phyloP scores from a whole-genome alignment of 2,113 vertebrate genomes.

The Syngnathus floridae region DNA sequence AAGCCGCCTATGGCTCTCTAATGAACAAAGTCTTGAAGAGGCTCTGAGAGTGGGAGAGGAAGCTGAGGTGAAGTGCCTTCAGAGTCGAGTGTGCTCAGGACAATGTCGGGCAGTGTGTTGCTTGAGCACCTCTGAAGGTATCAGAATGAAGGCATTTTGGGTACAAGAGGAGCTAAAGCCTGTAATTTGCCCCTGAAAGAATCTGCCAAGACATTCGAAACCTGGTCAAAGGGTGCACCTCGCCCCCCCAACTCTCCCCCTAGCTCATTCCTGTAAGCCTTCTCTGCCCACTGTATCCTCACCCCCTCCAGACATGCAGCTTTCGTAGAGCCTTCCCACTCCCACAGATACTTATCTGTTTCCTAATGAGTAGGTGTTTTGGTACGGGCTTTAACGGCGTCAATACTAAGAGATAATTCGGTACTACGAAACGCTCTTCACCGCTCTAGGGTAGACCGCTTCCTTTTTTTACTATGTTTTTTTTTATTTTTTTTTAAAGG shows the following conservation, averaged over 20 bases:
- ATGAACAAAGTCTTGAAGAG: slow-evolving; percentile 57
- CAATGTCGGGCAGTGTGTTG: slow-evolving; percentile 41
- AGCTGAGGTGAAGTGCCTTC: slow-evolving; percentile 45
- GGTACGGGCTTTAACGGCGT: slow-evolving; percentile 53
- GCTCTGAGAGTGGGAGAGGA: slow-evolving; percentile 46
- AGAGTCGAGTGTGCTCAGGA: slow-evolving; percentile 57
- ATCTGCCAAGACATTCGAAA: slow-evolving; percentile 66
- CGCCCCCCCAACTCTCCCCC: slow-evolving; percentile 27
- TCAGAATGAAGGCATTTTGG: slow-evolving; percentile 46
- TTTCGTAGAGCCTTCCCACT: slow-evolving; percentile 52
- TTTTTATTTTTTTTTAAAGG: slow-evolving; percentile 6
- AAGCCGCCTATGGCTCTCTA: slow-evolving; percentile 37
- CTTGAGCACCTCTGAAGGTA: slow-evolving; percentile 52
- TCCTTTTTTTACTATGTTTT: slow-evolving; percentile 29
- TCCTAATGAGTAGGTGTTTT: slow-evolving; percentile 63
- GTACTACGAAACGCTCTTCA: slow-evolving; percentile 25
- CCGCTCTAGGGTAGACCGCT: slow-evolving; percentile 39
- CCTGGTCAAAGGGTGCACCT: slow-evolving; percentile 56
- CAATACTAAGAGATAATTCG: slow-evolving; percentile 55
- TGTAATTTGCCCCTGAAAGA: slow-evolving; percentile 69
- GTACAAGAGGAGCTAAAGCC: slow-evolving; percentile 59
- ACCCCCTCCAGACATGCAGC: slow-evolving; percentile 62
- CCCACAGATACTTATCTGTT: slow-evolving; percentile 70
- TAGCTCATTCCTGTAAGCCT: slow-evolving; percentile 34
- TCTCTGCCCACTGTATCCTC: slow-evolving; percentile 41